phyloP scores from a whole-genome alignment of 64 coral and sea anemone species.

The Acropora tenuis region DNA sequence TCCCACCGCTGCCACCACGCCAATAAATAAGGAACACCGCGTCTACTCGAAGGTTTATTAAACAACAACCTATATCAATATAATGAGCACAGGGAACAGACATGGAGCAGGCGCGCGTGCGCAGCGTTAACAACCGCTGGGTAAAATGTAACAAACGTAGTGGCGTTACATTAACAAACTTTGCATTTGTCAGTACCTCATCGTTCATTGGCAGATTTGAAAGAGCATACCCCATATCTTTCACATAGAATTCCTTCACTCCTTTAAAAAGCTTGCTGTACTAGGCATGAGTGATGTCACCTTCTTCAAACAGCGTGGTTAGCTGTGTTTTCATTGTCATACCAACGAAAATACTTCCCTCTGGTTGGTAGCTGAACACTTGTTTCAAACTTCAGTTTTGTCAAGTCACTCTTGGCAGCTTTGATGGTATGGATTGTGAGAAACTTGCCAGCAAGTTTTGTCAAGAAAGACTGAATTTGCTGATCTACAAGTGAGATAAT shows the following conservation, averaged over 20 bases:
- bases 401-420: conserved; percentile 53
- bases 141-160: no score
- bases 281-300: conserved; percentile 7
- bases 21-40: no score
- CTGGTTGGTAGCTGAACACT: conserved; percentile 51
- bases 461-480: conserved; percentile 62
- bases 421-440: conserved; percentile 52
- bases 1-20: no score
- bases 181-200: conserved; percentile 65
- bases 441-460: conserved; percentile 62
- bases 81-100: no score
- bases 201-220: conserved; percentile 70
- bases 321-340: conserved; percentile 53
- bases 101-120: no score
- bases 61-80: no score
- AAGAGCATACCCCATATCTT: conserved; percentile 71
- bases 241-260: conserved; percentile 66
- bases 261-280: conserved; percentile 55
- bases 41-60: no score
- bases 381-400: conserved; percentile 55
- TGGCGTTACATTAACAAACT: conserved; percentile 55
- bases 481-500: conserved; percentile 45
- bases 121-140: no score
- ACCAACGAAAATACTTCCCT: conserved; percentile 43
- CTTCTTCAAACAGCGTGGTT: conserved; percentile 51